Base-by-base conservation (phyloP, 2,888 invertebrate species). In the Cyclophora albipunctata region DNA sequence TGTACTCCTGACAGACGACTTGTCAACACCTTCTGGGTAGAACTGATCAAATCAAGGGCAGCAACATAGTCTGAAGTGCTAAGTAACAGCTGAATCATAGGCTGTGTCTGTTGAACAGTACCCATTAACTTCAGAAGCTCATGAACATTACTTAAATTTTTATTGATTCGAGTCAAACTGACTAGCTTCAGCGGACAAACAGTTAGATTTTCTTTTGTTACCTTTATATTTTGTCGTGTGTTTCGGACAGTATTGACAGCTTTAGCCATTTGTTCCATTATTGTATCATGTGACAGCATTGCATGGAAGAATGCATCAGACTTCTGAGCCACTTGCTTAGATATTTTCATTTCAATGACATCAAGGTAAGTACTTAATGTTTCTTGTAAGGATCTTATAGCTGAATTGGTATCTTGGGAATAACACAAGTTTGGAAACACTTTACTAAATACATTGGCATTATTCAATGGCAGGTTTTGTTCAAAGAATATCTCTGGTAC, bases 241-340 rank as follows among this genome's bases (percentile, higher is more conserved):
- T 90, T 89, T 69, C 92, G 91, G 37, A 97, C 94, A 69, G 95
- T 94, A 53, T 90, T 91, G 5, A 94, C 92, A 33, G 97, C 96
- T 71, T 93, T 92, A 1, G 93, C 93, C 91, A 99, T 94, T 74
- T 98, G 96, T 63, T 97, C 97, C 93, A 98, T 96, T 47, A 99
- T 94, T 35, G 96, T 95, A 76, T 99, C 98, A 82, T 99, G 99
- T 4, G 98, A 98, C 49, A 98, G 94, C 95, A 99, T 98, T 1
- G 98, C 98, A 81, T 97, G 95, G 76, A 99, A 99, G 87, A 99
- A 99, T 20, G 98, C 98, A 64, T 96, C 96, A 5, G 98, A 98
- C 76, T 98, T 97, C 67, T 95, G 94, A 35, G 98, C 96, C 49
- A 98, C 93, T 89, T 98, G 98, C 66, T 94, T 93, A 3, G 96